Conservation (phyloP, 2,113 vertebrate species). For the Hiodon alosoides region DNA sequence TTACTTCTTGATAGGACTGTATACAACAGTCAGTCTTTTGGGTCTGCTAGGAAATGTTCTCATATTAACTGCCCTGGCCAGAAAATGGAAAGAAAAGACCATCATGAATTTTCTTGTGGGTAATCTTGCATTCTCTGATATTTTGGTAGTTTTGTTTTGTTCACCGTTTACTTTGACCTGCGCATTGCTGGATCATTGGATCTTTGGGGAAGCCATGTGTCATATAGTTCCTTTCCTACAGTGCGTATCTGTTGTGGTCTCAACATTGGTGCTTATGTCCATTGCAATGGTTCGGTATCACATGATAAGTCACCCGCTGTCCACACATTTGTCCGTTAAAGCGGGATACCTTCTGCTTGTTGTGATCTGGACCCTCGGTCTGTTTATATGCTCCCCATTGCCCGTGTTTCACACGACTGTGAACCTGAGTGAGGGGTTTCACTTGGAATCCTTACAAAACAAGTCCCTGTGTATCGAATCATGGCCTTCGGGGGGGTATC, state of each 20-base stretch:
- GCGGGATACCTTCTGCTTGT: conserved; percentile 65
- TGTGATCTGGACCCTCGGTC: conserved; percentile 63
- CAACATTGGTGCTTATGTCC: conserved; percentile 72
- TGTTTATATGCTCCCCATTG: conserved; percentile 70
- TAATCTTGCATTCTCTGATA: conserved; percentile 75
- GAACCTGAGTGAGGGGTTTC: conserved; percentile 63
- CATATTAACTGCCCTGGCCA: conserved; percentile 62
- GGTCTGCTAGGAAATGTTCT: conserved; percentile 73
- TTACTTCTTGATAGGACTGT: conserved; percentile 74
- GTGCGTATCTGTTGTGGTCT: conserved; percentile 68
- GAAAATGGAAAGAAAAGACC: conserved; percentile 65
- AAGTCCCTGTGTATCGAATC: conserved; percentile 68
- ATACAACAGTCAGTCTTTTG: conserved; percentile 70
- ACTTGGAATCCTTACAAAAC: conserved; percentile 56
- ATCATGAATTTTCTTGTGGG: conserved; percentile 73
- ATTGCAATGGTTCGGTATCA: conserved; percentile 73
- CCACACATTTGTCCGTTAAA: conserved; percentile 64
- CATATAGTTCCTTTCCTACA: conserved; percentile 74
- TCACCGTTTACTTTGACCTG: conserved; percentile 72
- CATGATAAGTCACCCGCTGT: conserved; percentile 72
- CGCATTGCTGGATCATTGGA: conserved; percentile 70
- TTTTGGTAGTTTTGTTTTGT: conserved; percentile 72
- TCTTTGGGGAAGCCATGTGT: conserved; percentile 72
- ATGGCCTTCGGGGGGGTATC: conserved; percentile 68
- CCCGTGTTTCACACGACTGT: conserved; percentile 69